These are phyloP conservation scores for Podargus strigoides DNA, from an alignment of 2,797 vertebrate species.

Conservation along the genomic window DNA sequence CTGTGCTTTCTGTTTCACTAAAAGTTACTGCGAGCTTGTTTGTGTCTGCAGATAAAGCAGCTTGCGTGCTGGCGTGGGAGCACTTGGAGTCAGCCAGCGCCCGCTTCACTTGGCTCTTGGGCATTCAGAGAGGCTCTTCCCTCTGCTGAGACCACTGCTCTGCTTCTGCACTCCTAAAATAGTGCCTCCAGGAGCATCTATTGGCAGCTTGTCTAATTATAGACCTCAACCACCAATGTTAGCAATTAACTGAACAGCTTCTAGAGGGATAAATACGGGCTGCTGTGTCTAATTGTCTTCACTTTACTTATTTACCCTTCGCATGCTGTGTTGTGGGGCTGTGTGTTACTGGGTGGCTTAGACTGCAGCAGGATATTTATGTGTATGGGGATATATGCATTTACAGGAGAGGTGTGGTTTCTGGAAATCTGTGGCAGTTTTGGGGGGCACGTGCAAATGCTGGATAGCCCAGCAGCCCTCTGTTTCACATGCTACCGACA, in stretches of 20 bases:
- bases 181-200: conserved; percentile 10
- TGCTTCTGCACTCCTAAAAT: neutral
- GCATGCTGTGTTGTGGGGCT: accelerated
- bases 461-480: neutral
- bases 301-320: neutral
- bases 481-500: neutral
- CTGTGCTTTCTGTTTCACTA: neutral
- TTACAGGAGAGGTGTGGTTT: neutral
- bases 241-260: neutral
- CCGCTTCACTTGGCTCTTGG: neutral
- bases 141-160: neutral
- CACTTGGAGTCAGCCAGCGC: accelerated
- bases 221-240: neutral
- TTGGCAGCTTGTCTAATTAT: conserved; percentile 21
- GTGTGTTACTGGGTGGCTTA: neutral
- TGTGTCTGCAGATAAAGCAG: neutral
- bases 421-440: neutral
- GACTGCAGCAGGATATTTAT: neutral
- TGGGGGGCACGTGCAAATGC: accelerated
- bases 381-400: neutral
- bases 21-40: neutral
- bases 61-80: neutral
- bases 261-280: neutral
- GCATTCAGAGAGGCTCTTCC: neutral
- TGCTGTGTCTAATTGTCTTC: neutral